Conservation (phyloP, 2,113 vertebrate genomes). For the Neomonachus schauinslandi region DNA sequence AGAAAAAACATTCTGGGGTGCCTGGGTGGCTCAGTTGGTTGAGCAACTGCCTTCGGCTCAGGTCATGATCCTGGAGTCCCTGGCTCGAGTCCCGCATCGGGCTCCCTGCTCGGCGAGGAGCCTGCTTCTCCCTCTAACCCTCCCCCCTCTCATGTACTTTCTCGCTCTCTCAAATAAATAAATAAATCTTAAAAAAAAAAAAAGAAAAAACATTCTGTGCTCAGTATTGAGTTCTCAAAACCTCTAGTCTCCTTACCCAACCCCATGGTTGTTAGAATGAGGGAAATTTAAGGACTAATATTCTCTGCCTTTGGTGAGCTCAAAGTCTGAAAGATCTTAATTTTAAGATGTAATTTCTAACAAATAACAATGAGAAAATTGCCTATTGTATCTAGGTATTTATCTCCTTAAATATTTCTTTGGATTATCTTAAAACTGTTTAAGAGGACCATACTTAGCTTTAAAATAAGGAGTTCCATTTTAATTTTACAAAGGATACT, state of each 20-base stretch:
- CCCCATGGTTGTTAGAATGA: neutral
- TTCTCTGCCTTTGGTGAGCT: neutral
- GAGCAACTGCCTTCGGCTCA: too few relatives aligned
- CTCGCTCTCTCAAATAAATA: too few relatives aligned
- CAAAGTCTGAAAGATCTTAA: neutral
- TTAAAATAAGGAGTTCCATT: neutral
- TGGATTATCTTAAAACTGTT: neutral
- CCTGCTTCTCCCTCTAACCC: too few relatives aligned
- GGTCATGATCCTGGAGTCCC: too few relatives aligned
- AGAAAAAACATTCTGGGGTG: neutral
- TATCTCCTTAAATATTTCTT: neutral
- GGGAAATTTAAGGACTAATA: neutral
- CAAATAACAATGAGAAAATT: neutral
- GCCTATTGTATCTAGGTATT: neutral
- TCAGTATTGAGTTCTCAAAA: neutral
- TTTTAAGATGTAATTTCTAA: conserved; percentile 34
- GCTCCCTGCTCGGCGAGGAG: too few relatives aligned
- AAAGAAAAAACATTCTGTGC: neutral
- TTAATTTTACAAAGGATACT: conserved; percentile 27
- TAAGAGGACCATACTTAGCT: neutral
- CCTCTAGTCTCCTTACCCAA: neutral
- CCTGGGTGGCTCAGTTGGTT: too few relatives aligned
- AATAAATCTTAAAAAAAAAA: too few relatives aligned
- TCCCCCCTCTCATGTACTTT: too few relatives aligned
- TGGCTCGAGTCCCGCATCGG: too few relatives aligned